A percentile compares a stretch with the other conserved stretches of the same genome.
These are phyloP conservation scores for Oligia fasciuncula DNA, from an alignment of 2,888 invertebrate genomes.

Conservation along the genomic window DNA sequence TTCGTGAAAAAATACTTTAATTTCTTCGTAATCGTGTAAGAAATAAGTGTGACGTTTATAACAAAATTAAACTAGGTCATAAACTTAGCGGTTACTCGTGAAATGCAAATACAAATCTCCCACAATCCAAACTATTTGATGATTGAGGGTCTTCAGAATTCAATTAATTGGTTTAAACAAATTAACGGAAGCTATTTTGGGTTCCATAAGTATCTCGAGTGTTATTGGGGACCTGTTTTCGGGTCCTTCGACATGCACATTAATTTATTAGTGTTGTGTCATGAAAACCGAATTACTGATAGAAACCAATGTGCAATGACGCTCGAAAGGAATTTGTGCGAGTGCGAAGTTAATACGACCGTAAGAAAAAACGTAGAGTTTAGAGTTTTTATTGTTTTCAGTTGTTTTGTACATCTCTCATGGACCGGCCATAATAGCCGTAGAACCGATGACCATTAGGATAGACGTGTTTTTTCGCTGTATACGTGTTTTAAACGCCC, in stretches of 20 bases:
- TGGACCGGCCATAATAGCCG: background rate
- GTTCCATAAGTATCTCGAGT: constrained; percentile 21
- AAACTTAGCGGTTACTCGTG: constrained; percentile 17
- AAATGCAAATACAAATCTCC: constrained; percentile 50
- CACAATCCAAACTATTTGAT: constrained; percentile 54
- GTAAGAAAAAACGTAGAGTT: too few relatives aligned
- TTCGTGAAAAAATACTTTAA: background rate
- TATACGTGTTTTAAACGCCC: background rate
- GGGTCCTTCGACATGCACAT: constrained; percentile 13
- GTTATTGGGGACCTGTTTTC: constrained; percentile 7
- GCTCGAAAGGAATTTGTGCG: background rate
- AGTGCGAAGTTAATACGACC: background rate
- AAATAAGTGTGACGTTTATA: background rate
- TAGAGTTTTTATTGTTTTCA: background rate
- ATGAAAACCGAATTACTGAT: background rate
- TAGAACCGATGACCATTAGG: background rate
- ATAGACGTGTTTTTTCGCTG: background rate
- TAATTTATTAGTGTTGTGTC: constrained; percentile 22
- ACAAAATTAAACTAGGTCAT: constrained; percentile 1
- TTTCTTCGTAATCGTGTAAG: background rate
- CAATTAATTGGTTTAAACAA: constrained; percentile 62
- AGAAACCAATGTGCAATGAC: background rate
- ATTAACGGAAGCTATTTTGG: constrained; percentile 49
- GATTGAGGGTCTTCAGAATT: constrained; percentile 50
- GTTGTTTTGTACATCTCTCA: too few relatives aligned